These are phyloP conservation scores for Miichthys miiuy DNA, from an alignment of 2,797 vertebrate genomes.

Conservation along the genomic window DNA sequence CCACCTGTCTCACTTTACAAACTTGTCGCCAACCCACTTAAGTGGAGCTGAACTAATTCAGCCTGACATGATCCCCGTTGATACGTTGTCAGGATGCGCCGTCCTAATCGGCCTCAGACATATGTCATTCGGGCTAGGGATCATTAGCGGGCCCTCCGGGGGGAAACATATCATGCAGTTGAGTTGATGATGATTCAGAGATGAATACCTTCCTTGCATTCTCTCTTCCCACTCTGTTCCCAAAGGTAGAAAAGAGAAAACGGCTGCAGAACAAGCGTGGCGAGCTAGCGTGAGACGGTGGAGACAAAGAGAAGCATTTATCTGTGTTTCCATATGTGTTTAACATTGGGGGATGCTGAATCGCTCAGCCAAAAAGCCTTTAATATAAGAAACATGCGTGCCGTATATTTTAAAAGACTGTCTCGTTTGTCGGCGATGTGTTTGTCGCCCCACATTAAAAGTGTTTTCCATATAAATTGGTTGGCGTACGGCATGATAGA, in stretches of 20 bases:
- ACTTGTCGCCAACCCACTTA: slow-evolving; percentile 48
- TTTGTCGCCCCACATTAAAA: slow-evolving; percentile 72
- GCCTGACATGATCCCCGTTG: slow-evolving; percentile 71
- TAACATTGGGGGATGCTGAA: slow-evolving; percentile 60
- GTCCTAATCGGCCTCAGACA: slow-evolving; percentile 76
- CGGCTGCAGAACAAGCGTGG: slow-evolving; percentile 46
- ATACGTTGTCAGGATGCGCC: slow-evolving; percentile 65
- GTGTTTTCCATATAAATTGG: slow-evolving; percentile 79
- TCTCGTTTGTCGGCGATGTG: slow-evolving; percentile 48
- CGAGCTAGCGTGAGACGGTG: slow-evolving; percentile 36
- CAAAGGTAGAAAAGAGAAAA: slow-evolving; percentile 59
- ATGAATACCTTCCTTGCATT: slow-evolving; percentile 53
- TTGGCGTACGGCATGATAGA: slow-evolving; percentile 61
- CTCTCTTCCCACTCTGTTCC: slow-evolving; percentile 71
- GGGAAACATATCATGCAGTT: slow-evolving; percentile 57
- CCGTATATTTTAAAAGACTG: slow-evolving; percentile 61
- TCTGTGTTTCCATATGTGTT: slow-evolving; percentile 75
- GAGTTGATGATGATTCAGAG: slow-evolving; percentile 66
- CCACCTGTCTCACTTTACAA: slow-evolving; percentile 57
- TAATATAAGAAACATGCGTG: slow-evolving; percentile 64
- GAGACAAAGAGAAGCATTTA: slow-evolving; percentile 73
- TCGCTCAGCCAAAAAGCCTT: slow-evolving; percentile 60
- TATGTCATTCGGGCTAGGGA: slow-evolving; percentile 76
- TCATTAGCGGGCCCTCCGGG: slow-evolving; percentile 72
- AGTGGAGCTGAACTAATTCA: slow-evolving; percentile 71